These are phyloP conservation scores for Spodoptera litura DNA, from an alignment of 1,140 invertebrate genomes.

Conservation along the genomic window DNA sequence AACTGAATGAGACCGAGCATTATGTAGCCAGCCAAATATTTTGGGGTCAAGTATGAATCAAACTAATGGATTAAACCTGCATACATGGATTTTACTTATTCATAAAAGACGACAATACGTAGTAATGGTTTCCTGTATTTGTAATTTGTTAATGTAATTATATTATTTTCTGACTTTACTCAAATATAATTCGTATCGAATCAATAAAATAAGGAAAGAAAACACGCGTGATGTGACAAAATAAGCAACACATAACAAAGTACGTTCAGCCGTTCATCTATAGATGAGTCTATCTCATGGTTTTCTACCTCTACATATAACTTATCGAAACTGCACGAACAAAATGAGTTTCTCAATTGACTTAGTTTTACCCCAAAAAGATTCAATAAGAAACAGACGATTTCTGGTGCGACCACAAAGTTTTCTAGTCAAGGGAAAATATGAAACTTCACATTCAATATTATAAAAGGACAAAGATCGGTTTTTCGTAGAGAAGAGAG, in stretches of 20 bases:
- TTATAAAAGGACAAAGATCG: slow-evolving; percentile 45
- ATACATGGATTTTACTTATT: not conserved
- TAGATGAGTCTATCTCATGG: too few species aligned
- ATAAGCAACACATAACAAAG: too few species aligned
- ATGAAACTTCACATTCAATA: slow-evolving; percentile 43
- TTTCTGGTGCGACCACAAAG: slow-evolving; percentile 42
- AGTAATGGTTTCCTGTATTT: too few species aligned
- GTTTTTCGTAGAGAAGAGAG: slow-evolving; percentile 31
- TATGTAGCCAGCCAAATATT: slow-evolving; percentile 5
- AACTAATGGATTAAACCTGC: slow-evolving; percentile 9
- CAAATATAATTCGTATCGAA: not conserved
- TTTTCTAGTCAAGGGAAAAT: slow-evolving; percentile 46
- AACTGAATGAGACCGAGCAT: slow-evolving; percentile 5
- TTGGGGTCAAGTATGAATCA: slow-evolving; percentile 15
- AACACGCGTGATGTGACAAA: too few species aligned
- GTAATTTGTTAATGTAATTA: too few species aligned
- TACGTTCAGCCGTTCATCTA: too few species aligned
- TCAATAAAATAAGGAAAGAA: not conserved
- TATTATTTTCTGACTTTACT: not conserved
- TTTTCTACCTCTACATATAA: slow-evolving; percentile 12
- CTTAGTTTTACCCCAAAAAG: slow-evolving; percentile 43
- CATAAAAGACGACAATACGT: too few species aligned
- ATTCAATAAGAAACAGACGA: slow-evolving; percentile 37
- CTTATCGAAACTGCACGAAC: slow-evolving; percentile 34
- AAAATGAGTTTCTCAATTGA: slow-evolving; percentile 42